Evolutionary conservation across 2,797 vertebrate species (phyloP), one percentile per base, ranked within the genome.

Genomic region (Melanotaenia pygmaea): DNA sequence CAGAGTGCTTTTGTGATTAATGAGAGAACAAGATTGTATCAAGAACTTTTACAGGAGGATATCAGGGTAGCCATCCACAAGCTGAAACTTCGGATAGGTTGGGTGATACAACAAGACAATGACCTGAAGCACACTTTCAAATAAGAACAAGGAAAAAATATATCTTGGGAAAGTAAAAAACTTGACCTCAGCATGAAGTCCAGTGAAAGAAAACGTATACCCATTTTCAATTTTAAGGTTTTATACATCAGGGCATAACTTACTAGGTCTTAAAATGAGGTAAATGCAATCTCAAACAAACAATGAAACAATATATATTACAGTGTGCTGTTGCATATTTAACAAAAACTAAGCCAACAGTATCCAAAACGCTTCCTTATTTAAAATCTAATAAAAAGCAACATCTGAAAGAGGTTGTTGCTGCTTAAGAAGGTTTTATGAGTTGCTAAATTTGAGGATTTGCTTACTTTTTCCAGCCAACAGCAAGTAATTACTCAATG

Each of bases 341-440:
- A n/a, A n/a, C 20, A 50, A 50, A 50, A 47, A 47, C 20, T 50
- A n/a, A 50, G 20, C 45, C 45, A 50, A 43, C 40, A 43, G 40
- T 16, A 5, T 43, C 40, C 40, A 38, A 40, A 56, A 53, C 26
- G 35, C 45, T 50, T 65, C 63, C 22, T 38, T 22, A 8, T 54
- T 24, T 18, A 24, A 66, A 38, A 32, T 26, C 51, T 54, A 51
- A 38, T 7, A 37, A 45, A 24, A 10, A 28, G 5, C 16, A 45
- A 62, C 24, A 62, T 45, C 22, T 62, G 59, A 62, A 37, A n/a
- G 64, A 34, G 22, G 50, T 28, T 35, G 63, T 16, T 54, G 50
- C 22, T 53, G 50, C 50, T 54, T 24, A 8, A 53, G 12, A 50
- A 26, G n/a, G 45, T 37, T 65, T 18, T 51, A 35, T 18, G 34